phyloP scores from a whole-genome alignment of 1,140 invertebrate species.

The Leptinotarsa lineolata region DNA sequence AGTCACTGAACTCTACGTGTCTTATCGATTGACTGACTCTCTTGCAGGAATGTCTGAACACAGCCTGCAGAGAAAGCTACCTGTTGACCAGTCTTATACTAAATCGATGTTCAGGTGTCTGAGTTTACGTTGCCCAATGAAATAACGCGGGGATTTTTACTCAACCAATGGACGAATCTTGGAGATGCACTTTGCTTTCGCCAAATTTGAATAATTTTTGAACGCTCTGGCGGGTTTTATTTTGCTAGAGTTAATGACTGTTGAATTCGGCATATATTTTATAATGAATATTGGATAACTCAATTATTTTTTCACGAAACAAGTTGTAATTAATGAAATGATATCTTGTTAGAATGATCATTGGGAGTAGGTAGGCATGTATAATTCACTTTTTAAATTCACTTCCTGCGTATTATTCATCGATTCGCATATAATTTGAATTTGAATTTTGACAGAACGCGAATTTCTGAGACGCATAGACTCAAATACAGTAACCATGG shows the following conservation, averaged over 20 bases:
- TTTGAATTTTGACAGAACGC: no score
- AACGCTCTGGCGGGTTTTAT: slow-evolving; percentile 11
- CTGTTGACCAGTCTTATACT: slow-evolving; percentile 39
- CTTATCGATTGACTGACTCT: background rate
- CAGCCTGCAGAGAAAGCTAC: slow-evolving; percentile 28
- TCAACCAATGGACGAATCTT: slow-evolving; percentile 34
- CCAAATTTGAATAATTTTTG: slow-evolving; percentile 17
- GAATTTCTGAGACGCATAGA: no score
- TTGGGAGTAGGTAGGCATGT: no score
- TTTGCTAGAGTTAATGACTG: background rate
- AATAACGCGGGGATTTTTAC: slow-evolving; percentile 19
- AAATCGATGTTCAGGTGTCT: slow-evolving; percentile 42
- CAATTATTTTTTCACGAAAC: no score
- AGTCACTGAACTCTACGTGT: background rate
- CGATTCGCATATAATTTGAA: no score
- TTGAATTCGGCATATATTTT: no score
- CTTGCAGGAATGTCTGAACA: slow-evolving; percentile 9
- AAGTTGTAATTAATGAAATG: no score
- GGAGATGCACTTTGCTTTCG: background rate
- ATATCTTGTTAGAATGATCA: no score
- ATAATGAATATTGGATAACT: no score
- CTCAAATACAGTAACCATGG: no score
- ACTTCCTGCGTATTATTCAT: no score
- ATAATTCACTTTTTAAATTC: no score
- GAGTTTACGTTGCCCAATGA: slow-evolving; percentile 38